Conservation (phyloP, 2,113 vertebrate genomes). For the Psephotus haematonotus region DNA sequence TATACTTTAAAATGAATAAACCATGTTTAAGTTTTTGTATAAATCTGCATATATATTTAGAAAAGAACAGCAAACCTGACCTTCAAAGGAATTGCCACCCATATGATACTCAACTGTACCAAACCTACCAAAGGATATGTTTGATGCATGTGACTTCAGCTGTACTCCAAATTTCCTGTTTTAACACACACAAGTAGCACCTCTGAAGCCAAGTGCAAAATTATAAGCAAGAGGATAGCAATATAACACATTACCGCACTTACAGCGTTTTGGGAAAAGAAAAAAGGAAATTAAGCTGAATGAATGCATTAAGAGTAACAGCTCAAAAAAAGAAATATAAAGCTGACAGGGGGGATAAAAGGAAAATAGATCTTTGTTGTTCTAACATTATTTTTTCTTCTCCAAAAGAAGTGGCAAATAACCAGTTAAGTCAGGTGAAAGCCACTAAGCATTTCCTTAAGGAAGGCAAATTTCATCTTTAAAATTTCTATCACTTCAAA, state of each 20-base stretch:
- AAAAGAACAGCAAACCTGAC: not conserved
- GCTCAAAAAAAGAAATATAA: not conserved
- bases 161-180: not conserved
- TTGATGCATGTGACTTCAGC: too few relatives aligned
- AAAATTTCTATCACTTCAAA: not conserved
- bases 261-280: not conserved
- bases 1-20: not conserved
- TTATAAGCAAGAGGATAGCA: not conserved
- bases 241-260: not conserved
- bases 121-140: not conserved
- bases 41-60: not conserved
- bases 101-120: too few relatives aligned
- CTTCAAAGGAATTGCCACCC: not conserved
- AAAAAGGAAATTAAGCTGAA: not conserved
- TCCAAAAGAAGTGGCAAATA: not conserved
- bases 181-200: not conserved
- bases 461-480: not conserved
- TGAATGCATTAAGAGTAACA: not conserved
- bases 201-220: not conserved
- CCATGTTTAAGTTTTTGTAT: not conserved
- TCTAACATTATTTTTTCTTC: not conserved
- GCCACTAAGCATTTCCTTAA: not conserved
- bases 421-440: not conserved
- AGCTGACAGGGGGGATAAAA: not conserved
- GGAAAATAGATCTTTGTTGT: not conserved